Percentiles rank a stretch among this genome's conserved stretches.
phyloP scores from a whole-genome alignment of 2,888 invertebrate genomes.

The Agonopterix heracliana region DNA sequence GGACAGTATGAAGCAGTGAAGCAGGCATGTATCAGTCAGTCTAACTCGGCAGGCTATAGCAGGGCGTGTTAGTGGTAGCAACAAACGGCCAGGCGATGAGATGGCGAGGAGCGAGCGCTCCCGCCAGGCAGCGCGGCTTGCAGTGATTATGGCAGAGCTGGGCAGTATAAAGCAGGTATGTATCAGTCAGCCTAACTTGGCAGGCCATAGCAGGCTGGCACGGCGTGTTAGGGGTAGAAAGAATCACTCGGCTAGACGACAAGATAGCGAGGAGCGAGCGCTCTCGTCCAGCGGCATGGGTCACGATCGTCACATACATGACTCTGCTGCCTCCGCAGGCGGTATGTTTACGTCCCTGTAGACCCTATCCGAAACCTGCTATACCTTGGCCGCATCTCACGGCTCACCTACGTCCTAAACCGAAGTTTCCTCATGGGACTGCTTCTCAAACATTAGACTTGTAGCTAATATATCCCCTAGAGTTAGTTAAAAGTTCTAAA shows the following conservation, averaged over 20 bases:
- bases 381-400: too few species aligned
- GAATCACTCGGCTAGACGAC: slow-evolving; percentile 49
- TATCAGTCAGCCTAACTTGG: slow-evolving; percentile 18
- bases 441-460: too few species aligned
- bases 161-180: slow-evolving; percentile 56
- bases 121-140: slow-evolving; percentile 50
- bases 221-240: slow-evolving; percentile 52
- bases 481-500: too few species aligned
- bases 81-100: slow-evolving; percentile 55
- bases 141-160: slow-evolving; percentile 53
- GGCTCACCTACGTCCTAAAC: too few species aligned
- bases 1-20: slow-evolving; percentile 53
- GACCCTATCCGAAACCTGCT: too few species aligned
- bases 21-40: background rate
- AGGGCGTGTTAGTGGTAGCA: slow-evolving; percentile 30
- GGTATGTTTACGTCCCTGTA: too few species aligned
- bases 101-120: slow-evolving; percentile 46
- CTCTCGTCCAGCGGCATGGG: slow-evolving; percentile 43
- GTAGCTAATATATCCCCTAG: too few species aligned
- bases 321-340: background rate
- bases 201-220: slow-evolving; percentile 26
- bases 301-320: too few species aligned
- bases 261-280: slow-evolving; percentile 52
- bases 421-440: too few species aligned
- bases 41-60: too few species aligned